Base-by-base conservation (phyloP, 2,888 invertebrate species). In the Drosophila cracens region DNA sequence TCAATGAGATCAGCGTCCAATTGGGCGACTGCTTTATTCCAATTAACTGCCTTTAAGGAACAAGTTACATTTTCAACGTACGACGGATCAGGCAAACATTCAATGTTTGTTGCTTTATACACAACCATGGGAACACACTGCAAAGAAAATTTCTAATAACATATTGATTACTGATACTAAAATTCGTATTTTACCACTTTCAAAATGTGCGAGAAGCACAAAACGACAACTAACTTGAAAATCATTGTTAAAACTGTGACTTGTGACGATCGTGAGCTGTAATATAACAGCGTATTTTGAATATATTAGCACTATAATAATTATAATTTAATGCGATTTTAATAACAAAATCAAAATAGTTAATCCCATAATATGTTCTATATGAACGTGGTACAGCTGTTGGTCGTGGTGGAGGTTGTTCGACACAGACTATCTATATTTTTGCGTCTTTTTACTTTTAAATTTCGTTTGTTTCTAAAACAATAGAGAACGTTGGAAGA, bases 101-200 rank as follows among this genome's bases (percentile, higher is more conserved):
- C 82, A 8, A 83, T 64, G 56, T 83, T 81, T 40, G 52, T 74
- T 18, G 53, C 4, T 40, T 74, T 81, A n/a, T 62, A 76, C 0
- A 76, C 52, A 1, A 63, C 7, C 18, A 18, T 4, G 2, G 61
- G 5, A 18, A 58, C 68, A 38, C 40, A 25, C 80, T 82, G 13
- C 5, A n/a, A 25, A 18, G 1, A 8, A 2, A 4, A 8, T 6
- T 16, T 0, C 0, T 8, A 34, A 6, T 16, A 31, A 31, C n/a
- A 13, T 5, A 21, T n/a, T n/a, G 31, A 21, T n/a, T 13, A 31
- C 7, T 51, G 3, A 31, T 13, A n/a, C 3, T 2, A 51, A 31
- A 27, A 5, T n/a, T 29, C 2, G 11, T n/a, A 51, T n/a, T 18
- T 53, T 67, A 63, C 63, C 67, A 63, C 63, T 33, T n/a, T 31